phyloP scores from a whole-genome alignment of 2,888 invertebrate species.

The Fragum fragum region DNA sequence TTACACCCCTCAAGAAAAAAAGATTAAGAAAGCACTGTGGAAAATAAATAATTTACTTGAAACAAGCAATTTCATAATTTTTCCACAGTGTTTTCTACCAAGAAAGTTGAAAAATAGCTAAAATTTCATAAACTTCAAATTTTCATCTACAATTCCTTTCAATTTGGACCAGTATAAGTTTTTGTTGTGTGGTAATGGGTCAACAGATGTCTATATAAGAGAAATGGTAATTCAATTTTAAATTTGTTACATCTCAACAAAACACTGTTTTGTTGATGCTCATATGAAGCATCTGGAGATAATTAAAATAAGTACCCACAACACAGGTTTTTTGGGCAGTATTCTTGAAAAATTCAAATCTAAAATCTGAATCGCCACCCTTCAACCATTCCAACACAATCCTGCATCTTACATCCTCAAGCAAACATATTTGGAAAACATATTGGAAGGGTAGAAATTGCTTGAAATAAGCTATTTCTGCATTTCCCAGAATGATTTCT shows the following conservation, averaged over 20 bases:
- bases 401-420: background rate
- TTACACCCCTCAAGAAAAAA: no score
- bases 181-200: no score
- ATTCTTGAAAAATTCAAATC: background rate
- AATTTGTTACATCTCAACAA: no score
- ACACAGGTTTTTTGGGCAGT: no score
- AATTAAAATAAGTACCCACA: no score
- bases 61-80: background rate
- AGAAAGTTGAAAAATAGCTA: no score
- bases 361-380: background rate
- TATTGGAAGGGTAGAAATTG: background rate
- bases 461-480: background rate
- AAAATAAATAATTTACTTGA: background rate
- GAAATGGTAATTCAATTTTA: no score
- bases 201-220: no score
- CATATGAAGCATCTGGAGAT: background rate
- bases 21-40: background rate
- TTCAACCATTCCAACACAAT: background rate
- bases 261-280: background rate
- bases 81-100: background rate
- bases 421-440: background rate
- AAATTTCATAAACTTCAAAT: no score
- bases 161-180: no score
- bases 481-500: background rate
- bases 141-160: no score